phyloP scores from a whole-genome alignment of 2,888 invertebrate species.

The Cerceris rybyensis region DNA sequence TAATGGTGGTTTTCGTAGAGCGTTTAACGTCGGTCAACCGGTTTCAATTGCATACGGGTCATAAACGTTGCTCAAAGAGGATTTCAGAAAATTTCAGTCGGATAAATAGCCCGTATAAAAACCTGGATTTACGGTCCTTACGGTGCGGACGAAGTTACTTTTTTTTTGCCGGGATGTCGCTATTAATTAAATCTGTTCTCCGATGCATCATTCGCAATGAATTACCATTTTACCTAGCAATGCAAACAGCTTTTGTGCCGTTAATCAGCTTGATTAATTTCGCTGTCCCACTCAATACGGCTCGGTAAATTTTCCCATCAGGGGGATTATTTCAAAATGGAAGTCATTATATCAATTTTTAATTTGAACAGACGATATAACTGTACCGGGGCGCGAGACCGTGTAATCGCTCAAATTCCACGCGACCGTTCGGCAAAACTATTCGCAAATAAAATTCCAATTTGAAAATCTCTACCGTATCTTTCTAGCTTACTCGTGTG shows the following conservation, averaged over 20 bases:
- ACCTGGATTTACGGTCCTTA: conserved; percentile 8
- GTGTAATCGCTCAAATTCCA: not conserved
- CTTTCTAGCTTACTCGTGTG: no score
- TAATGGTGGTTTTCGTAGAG: not conserved
- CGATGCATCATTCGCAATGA: not conserved
- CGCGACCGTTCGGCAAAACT: not conserved
- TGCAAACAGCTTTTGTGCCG: conserved; percentile 4
- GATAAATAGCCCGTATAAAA: conserved; percentile 14
- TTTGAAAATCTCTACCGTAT: no score
- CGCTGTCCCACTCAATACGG: not conserved
- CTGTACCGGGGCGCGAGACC: no score
- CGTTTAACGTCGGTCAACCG: conserved; percentile 3
- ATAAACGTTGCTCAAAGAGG: no score
- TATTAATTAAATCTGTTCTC: conserved; percentile 2
- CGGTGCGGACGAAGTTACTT: not conserved
- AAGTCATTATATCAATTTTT: not conserved
- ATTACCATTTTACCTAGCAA: conserved; percentile 9
- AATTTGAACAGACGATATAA: not conserved
- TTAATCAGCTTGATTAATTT: conserved; percentile 35
- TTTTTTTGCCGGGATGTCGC: not conserved
- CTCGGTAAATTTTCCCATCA: conserved; percentile 5
- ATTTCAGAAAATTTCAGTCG: not conserved
- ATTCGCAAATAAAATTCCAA: no score
- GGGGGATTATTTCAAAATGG: conserved; percentile 3
- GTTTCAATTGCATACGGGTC: no score